Evolutionary conservation across 2,797 vertebrate genomes (phyloP), one percentile per base, ranked within the genome.

Genomic region (Benthosema pterotum): DNA sequence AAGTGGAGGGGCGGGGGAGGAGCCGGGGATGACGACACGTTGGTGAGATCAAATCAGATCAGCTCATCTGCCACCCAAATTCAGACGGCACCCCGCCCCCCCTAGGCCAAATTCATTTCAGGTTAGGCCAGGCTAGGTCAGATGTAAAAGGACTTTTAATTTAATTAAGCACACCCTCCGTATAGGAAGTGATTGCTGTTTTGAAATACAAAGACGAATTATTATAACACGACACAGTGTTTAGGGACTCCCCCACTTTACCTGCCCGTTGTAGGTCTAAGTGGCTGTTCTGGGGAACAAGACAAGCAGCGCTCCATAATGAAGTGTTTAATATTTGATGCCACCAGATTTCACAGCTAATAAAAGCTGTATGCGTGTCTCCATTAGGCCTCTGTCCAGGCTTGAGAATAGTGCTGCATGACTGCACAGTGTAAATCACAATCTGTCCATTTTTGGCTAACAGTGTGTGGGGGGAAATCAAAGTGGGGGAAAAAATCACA

Each of bases 261-360:
- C 74, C 72, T 77, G 78, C 79, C 81, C 83, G 85, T 86, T 88
- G 84, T 90, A 86, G 78, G 74, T 91, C 90, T 91, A 90, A 91
- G 88, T 89, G 88, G 85, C 86, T 83, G 78, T 82, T 88, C 78
- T 60, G 77, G 80, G 82, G 78, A 88, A 89, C 84, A 86, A 87
- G 90, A 91, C 89, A 88, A 89, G 84, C 84, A 75, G 80, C 55
- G 80, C 82, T 82, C 86, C 85, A 77, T 92, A 91, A 92, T 91
- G 89, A 92, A 89, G 82, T 86, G 84, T 89, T 92, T 85, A 91
- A 93, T 92, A 91, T 92, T 93, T 92, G 87, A 93, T 90, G 84
- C 84, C 87, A 80, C 78, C 84, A 86, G 84, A 91, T 91, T 91
- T 88, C 85, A 86, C 87, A 88, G 88, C 91, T 92, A 91, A 91